phyloP scores from a whole-genome alignment of 2,113 vertebrate species.

The Pomatorhinus ruficollis region DNA sequence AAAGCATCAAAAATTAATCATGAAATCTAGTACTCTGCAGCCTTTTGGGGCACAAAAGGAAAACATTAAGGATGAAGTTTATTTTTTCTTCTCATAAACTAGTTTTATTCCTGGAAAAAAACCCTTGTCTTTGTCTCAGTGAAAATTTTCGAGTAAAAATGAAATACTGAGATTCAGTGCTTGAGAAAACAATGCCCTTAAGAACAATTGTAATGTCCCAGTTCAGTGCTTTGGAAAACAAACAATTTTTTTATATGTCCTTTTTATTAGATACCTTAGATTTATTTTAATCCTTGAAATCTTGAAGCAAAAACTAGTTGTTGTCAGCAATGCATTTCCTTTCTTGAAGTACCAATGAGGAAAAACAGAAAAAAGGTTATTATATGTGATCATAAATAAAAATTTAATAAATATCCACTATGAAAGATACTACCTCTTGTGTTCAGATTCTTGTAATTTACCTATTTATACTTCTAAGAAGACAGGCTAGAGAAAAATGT shows the following conservation, averaged over 20 bases:
- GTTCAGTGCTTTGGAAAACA: background rate
- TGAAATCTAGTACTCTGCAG: background rate
- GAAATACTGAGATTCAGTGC: background rate
- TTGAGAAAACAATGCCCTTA: background rate
- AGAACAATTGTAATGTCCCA: background rate
- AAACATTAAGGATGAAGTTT: background rate
- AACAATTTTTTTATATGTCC: background rate
- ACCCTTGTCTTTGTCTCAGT: background rate
- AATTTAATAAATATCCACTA: background rate
- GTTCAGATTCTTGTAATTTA: background rate
- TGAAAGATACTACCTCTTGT: background rate
- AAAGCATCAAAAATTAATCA: background rate
- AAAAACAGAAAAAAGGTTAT: background rate
- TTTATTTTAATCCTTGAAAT: background rate
- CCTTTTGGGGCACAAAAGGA: background rate
- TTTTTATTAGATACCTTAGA: background rate
- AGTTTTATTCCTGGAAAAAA: background rate
- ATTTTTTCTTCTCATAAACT: background rate
- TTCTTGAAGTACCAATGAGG: background rate
- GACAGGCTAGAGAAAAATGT: background rate
- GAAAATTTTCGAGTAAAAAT: background rate
- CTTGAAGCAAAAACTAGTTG: background rate
- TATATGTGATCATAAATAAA: background rate
- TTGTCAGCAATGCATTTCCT: background rate
- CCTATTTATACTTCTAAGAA: background rate